Evolutionary conservation across 2,888 invertebrate genomes (phyloP), one percentile per base, ranked within the genome.

Genomic region (Tetranychus piercei): DNA sequence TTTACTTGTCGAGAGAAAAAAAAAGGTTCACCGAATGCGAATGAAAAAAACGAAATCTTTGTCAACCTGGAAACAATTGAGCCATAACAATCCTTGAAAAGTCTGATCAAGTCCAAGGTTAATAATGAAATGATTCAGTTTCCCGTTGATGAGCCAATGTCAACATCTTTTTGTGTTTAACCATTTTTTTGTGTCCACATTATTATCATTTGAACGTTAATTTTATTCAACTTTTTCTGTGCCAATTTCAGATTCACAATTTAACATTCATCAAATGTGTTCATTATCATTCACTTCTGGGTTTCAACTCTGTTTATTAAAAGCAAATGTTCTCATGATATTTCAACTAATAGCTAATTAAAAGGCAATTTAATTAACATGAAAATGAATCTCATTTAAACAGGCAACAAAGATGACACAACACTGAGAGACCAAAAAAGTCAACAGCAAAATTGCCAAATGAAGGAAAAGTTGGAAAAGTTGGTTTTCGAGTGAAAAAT

Each of bases 61-160:
- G 69, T 23, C 34, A 20, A 23, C 69, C 11, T 22, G 69, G 22
- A 11, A 23, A 69, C 69, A 69, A 69, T 20, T 22, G 69, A 69
- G 23, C 23, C 20, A 69, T 55, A n/a, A 20, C 69, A 20, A 69
- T 69, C 22, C 69, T 69, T 69, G 69, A 20, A 69, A 69, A 69
- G 9, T 69, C 11, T 15, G 55, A 55, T 55, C 55, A 55, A 55
- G 55, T 55, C 55, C 55, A 55, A 55, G 55, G 55, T 55, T 55
- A 55, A 55, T 55, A 15, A 15, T 6, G 9, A 55, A 55, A 2
- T 15, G 9, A 15, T 55, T 55, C 55, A 55, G 15, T 55, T 55
- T 55, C 9, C 55, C 55, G 55, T 55, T 55, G 55, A 55, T 55
- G 55, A 55, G 55, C 55, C 55, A 55, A 55, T 55, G 55, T 55